Evolutionary conservation across 2,113 vertebrate genomes (phyloP).

Genomic region (Cyanoramphus novaezelandiae): DNA sequence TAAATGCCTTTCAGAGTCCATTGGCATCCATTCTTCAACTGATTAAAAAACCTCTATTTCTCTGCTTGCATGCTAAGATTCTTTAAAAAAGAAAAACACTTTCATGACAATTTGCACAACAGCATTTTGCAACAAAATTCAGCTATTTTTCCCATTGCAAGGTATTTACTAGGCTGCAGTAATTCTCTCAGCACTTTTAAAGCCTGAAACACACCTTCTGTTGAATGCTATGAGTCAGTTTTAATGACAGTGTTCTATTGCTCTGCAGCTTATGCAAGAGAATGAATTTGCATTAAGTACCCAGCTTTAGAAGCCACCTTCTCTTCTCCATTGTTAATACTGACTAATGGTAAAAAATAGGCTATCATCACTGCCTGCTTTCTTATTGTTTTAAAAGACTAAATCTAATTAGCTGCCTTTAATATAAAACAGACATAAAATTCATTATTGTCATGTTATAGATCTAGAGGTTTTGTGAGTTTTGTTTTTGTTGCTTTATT

Average conservation of each 20-base stretch:
- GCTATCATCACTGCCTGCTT: background rate
- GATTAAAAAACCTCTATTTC: background rate
- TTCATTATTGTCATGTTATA: background rate
- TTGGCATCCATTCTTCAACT: background rate
- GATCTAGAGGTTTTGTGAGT: background rate
- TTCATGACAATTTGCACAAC: background rate
- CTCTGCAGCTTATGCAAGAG: slow-evolving; percentile 65
- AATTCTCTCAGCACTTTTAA: slow-evolving; percentile 50
- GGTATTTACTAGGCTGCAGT: slow-evolving; percentile 46
- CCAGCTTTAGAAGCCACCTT: slow-evolving; percentile 66
- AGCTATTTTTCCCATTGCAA: slow-evolving; percentile 20
- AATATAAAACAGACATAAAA: background rate
- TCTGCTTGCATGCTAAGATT: background rate
- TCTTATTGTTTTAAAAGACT: slow-evolving; percentile 34
- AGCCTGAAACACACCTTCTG: slow-evolving; percentile 65
- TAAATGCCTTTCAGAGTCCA: background rate
- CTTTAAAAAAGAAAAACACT: background rate
- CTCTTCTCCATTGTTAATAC: slow-evolving; percentile 49
- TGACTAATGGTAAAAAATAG: slow-evolving; percentile 39
- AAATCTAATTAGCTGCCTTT: background rate
- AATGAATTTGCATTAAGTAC: slow-evolving; percentile 66
- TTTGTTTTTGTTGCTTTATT: too few species aligned
- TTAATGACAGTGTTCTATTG: slow-evolving; percentile 67
- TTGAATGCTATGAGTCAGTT: slow-evolving; percentile 69
- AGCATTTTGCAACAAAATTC: background rate